Percentiles rank a stretch among this genome's conserved stretches.
Conservation (phyloP, 2,113 vertebrate genomes). For the Rhynchomys soricoides region DNA sequence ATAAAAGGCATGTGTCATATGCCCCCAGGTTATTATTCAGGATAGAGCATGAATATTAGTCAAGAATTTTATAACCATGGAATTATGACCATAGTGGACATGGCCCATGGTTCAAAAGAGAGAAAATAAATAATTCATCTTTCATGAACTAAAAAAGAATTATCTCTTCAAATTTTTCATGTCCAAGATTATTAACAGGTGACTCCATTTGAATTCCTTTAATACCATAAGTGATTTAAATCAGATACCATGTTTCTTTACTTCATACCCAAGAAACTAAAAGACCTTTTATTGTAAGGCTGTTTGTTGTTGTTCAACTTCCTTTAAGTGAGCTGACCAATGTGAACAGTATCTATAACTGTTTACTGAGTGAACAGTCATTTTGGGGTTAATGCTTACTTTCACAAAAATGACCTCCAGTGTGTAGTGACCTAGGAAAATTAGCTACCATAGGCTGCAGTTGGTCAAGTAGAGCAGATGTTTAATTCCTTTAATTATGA, state of each 20-base stretch:
- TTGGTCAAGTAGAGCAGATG: not conserved
- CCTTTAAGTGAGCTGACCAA: not conserved
- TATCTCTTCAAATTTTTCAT: not conserved
- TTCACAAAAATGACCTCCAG: not conserved
- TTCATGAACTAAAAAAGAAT: not conserved
- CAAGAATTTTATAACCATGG: not conserved
- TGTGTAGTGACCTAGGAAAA: not conserved
- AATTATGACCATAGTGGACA: not conserved
- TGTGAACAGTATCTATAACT: not conserved
- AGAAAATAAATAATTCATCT: conserved; percentile 1
- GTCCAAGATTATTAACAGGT: not conserved
- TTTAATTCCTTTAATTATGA: conserved; percentile 56
- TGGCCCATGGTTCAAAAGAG: not conserved
- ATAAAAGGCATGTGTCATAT: not conserved
- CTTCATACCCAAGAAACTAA: not conserved
- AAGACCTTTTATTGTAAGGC: not conserved
- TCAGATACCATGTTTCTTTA: not conserved
- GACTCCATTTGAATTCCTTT: not conserved
- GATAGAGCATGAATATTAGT: not conserved
- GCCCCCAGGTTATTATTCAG: not conserved
- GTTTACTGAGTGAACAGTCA: not conserved
- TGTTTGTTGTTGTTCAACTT: not conserved
- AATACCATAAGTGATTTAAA: conserved; percentile 23
- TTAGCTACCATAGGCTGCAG: not conserved
- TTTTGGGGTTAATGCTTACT: not conserved